Percentiles rank a stretch among this genome's conserved stretches.
Conservation (phyloP, 2,113 vertebrate species). For the Corynorhinus townsendii region DNA sequence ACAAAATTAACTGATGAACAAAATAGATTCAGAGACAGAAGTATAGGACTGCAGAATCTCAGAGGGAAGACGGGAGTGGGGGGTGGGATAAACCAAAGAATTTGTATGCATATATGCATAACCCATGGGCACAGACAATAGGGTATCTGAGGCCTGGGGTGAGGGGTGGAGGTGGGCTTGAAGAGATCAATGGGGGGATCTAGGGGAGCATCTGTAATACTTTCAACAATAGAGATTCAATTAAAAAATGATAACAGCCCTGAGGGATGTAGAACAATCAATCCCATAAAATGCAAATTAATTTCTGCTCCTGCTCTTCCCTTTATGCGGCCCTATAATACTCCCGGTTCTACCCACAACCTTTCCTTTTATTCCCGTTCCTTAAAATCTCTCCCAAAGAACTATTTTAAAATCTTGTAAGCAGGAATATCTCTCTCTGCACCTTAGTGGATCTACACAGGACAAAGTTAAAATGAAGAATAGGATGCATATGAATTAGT, state of each 20-base stretch:
- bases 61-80: too few relatives aligned
- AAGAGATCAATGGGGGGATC: too few relatives aligned
- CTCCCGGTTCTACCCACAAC: not conserved
- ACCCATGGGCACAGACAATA: too few relatives aligned
- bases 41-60: too few relatives aligned
- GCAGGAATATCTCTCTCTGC: not conserved
- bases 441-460: not conserved
- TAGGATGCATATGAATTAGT: not conserved
- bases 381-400: not conserved
- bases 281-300: not conserved
- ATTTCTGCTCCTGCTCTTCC: not conserved
- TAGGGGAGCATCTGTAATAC: too few relatives aligned
- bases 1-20: too few relatives aligned
- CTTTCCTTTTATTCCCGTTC: fast-evolving
- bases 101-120: too few relatives aligned
- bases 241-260: not conserved
- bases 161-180: too few relatives aligned
- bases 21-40: too few relatives aligned
- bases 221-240: too few relatives aligned
- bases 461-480: not conserved
- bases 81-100: too few relatives aligned
- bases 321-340: not conserved
- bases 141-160: too few relatives aligned
- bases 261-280: not conserved
- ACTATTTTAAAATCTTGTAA: not conserved